Base-by-base conservation (phyloP, 2,797 vertebrate genomes). In the Gephyroberyx darwinii region DNA sequence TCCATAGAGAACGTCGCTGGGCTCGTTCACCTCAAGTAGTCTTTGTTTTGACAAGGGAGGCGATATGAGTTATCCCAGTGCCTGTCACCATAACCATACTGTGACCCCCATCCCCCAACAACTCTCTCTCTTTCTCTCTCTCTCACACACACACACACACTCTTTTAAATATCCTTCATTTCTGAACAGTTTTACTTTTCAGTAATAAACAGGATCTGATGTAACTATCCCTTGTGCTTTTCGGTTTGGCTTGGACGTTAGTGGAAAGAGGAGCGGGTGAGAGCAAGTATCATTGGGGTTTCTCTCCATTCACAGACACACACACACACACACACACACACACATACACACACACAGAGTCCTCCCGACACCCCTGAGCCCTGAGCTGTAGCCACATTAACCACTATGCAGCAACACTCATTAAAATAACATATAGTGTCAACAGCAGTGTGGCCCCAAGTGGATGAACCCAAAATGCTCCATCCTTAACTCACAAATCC, bases 401-500 rank as follows among this genome's bases (percentile, higher is more conserved):
- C 88, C 84, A 79, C 88, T 69, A 76, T 65, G 71, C 84, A 50
- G 77, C 85, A 87, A 89, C 82, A 85, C 88, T 93, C 88, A 93
- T 92, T 93, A 93, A 92, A 90, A 90, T 91, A 93, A 91, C 89
- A 88, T 91, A 92, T 89, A 85, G 84, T 86, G 84, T 91, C 86
- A 91, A 89, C 89, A 88, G 87, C 82, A 78, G 76, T 22, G 76
- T 78, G 88, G 86, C 87, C 88, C 86, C 66, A 33, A 82, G 88
- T 84, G 83, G 86, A 88, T 90, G 73, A 84, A 74, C 77, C 81
- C 78, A 54, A 84, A 88, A 84, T 65, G 78, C 74, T 84, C 71
- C 45, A 62, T 80, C 76, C 76, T 81, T 68, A 47, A 79, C 84
- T 80, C 81, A 54, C 70, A 75, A 80, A 76, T 82, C 77, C 82